Evolutionary conservation across 2,888 invertebrate genomes (phyloP).

Genomic region (Ectemnius cavifrons): DNA sequence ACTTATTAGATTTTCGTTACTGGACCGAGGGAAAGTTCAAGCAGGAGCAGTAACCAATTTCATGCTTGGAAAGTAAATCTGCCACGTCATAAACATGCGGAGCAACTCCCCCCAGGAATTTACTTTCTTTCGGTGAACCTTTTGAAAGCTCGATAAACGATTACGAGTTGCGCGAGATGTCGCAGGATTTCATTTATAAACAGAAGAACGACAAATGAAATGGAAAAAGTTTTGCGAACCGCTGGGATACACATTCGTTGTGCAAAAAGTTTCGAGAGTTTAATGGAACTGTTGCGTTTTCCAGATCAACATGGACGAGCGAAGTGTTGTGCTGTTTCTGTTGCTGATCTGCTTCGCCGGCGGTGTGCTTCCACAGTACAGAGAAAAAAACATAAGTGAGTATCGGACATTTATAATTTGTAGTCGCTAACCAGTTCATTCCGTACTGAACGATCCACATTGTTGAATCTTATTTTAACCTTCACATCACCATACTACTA

Average conservation of each 20-base stretch:
- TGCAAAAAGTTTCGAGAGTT: too few relatives aligned
- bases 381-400: slow-evolving; percentile 70
- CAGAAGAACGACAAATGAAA: background rate
- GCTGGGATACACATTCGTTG: too few relatives aligned
- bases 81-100: too few relatives aligned
- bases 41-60: too few relatives aligned
- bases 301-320: slow-evolving; percentile 60
- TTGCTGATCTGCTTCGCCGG: slow-evolving; percentile 56
- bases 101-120: too few relatives aligned
- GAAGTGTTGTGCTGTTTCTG: slow-evolving; percentile 56
- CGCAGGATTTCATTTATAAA: too few relatives aligned
- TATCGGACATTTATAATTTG: slow-evolving; percentile 16
- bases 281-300: slow-evolving; percentile 23
- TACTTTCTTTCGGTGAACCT: too few relatives aligned
- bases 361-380: slow-evolving; percentile 62
- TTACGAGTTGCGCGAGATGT: background rate
- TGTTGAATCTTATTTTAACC: too few relatives aligned
- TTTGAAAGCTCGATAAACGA: slow-evolving; percentile 11
- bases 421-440: background rate
- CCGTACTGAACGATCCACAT: background rate
- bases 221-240: background rate
- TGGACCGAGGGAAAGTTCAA: too few relatives aligned
- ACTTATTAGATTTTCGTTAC: too few relatives aligned
- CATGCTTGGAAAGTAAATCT: too few relatives aligned
- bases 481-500: too few relatives aligned